A percentile compares a stretch with the other conserved stretches of the same genome.
These are phyloP conservation scores for Hermatobates lingyangjiaoensis DNA, from an alignment of 1,140 invertebrate species.

Conservation along the genomic window DNA sequence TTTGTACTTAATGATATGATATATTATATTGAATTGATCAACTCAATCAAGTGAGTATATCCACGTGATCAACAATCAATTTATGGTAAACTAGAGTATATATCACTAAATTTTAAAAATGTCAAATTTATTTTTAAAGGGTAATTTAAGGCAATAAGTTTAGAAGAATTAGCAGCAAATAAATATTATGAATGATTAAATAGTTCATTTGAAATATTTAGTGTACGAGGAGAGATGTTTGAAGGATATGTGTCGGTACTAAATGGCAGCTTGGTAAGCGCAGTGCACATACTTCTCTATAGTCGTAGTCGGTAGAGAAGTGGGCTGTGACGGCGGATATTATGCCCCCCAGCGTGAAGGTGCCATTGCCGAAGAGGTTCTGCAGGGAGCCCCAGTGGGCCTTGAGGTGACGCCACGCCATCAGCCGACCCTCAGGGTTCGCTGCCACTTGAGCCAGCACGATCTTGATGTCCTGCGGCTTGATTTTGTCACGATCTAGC, in stretches of 20 bases:
- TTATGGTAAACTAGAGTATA: no score
- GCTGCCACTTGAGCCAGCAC: slow-evolving; percentile 45
- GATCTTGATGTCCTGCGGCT: slow-evolving; percentile 44
- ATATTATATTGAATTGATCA: no score
- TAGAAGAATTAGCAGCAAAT: slow-evolving; percentile 4
- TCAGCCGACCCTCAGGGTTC: slow-evolving; percentile 46
- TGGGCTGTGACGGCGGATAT: slow-evolving; percentile 47
- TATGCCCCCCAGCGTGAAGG: slow-evolving; percentile 43
- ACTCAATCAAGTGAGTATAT: no score
- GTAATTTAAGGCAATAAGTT: background rate
- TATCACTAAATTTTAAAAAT: no score
- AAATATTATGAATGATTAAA: slow-evolving; percentile 24
- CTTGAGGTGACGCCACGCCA: slow-evolving; percentile 59
- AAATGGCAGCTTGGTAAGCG: no score
- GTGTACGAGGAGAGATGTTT: background rate
- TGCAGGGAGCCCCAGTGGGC: slow-evolving; percentile 48
- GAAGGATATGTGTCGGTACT: no score
- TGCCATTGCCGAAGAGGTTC: slow-evolving; percentile 41
- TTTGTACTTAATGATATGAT: no score
- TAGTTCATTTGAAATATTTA: slow-evolving; percentile 9
- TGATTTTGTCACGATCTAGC: slow-evolving; percentile 41
- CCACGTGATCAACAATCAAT: no score
- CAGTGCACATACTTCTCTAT: slow-evolving; percentile 47
- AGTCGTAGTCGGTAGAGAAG: slow-evolving; percentile 50
- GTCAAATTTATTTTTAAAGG: no score